Percentiles rank a stretch among this genome's conserved stretches.
phyloP scores from a whole-genome alignment of 2,888 invertebrate species.

The Cyclophora punctaria region DNA sequence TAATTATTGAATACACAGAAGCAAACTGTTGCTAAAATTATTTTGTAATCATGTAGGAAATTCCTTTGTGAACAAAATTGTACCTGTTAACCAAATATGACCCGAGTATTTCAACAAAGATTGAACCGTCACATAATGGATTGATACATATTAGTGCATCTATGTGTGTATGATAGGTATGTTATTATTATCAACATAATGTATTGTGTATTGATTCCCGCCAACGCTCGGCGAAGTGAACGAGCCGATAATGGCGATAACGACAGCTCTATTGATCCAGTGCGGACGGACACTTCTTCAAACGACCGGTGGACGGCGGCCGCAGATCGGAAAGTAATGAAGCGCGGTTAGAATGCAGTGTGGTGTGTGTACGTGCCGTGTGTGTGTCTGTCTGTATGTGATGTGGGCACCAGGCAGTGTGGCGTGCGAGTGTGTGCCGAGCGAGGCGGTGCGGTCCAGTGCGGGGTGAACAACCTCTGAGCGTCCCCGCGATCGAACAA shows the following conservation, averaged over 20 bases:
- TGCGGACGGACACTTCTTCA: constrained; percentile 12
- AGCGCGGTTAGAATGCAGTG: constrained; percentile 17
- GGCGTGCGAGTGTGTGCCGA: too few relatives aligned
- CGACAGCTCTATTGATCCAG: constrained; percentile 28
- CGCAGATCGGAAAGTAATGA: constrained; percentile 35
- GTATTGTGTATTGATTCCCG: not conserved
- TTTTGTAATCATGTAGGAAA: too few relatives aligned
- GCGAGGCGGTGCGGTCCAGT: constrained; percentile 33
- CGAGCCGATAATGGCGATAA: constrained; percentile 20
- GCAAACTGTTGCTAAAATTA: too few relatives aligned
- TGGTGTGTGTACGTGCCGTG: constrained; percentile 1
- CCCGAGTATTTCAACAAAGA: too few relatives aligned
- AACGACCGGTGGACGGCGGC: constrained; percentile 13
- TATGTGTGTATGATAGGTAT: too few relatives aligned
- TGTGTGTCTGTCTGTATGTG: constrained; percentile 27
- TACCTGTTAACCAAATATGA: too few relatives aligned
- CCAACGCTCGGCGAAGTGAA: constrained; percentile 11
- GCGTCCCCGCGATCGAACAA: constrained; percentile 64
- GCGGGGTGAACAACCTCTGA: constrained; percentile 63
- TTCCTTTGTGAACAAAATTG: too few relatives aligned
- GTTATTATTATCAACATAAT: not conserved
- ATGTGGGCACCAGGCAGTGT: constrained; percentile 21
- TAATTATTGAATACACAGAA: too few relatives aligned
- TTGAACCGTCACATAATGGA: too few relatives aligned
- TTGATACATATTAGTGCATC: too few relatives aligned